Conservation (phyloP, 2,888 invertebrate genomes). For the Drosophila kambysellisi region DNA sequence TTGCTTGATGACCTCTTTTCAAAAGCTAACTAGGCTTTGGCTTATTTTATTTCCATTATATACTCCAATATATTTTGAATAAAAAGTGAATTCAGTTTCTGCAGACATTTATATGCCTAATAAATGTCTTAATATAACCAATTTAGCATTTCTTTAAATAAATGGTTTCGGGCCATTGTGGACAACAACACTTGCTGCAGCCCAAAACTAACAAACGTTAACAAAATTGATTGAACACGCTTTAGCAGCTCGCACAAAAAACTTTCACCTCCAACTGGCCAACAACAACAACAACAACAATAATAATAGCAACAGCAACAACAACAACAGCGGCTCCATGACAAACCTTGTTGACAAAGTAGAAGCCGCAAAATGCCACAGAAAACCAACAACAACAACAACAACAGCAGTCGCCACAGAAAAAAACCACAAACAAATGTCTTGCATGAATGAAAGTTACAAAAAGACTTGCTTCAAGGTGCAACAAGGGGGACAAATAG, state of each 20-base stretch:
- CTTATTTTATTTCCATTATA: neutral
- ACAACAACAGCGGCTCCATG: constrained; percentile 25
- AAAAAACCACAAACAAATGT: constrained; percentile 38
- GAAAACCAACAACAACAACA: constrained; percentile 30
- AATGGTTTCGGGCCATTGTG: neutral
- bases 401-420: constrained; percentile 28
- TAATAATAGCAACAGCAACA: constrained; percentile 20
- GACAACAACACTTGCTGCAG: constrained; percentile 6
- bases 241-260: constrained; percentile 64
- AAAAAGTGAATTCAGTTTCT: neutral
- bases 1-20: neutral
- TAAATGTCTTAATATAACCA: constrained; percentile 5
- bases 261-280: constrained; percentile 76
- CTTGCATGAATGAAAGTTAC: constrained; percentile 80
- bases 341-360: constrained; percentile 60
- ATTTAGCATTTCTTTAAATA: constrained; percentile 6
- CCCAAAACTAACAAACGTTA: constrained; percentile 33
- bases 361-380: constrained; percentile 68
- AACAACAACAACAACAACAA: constrained; percentile 39
- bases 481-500: constrained; percentile 22
- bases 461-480: constrained; percentile 58
- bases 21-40: neutral
- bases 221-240: constrained; percentile 63
- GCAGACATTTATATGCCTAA: neutral
- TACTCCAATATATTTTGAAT: neutral